Percentiles rank a stretch among this genome's conserved stretches.
These are phyloP conservation scores for Stegana nigrithorax DNA, from an alignment of 2,888 invertebrate species.

Conservation along the genomic window DNA sequence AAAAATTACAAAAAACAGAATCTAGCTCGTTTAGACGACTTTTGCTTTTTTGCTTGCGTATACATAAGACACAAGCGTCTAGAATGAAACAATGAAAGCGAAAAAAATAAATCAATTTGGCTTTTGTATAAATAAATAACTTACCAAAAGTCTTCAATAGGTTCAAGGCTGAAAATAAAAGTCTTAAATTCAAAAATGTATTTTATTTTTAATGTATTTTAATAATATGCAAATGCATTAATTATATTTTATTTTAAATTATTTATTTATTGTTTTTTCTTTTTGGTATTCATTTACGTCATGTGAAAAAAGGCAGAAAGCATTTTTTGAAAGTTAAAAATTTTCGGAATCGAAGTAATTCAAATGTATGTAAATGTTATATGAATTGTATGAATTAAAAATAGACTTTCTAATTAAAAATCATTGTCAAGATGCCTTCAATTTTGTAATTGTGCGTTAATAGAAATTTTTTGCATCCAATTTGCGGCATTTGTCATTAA, in stretches of 20 bases:
- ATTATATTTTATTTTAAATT: background rate
- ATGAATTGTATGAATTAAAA: background rate
- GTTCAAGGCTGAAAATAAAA: constrained; percentile 47
- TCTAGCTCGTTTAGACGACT: no score
- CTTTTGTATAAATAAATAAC: constrained; percentile 44
- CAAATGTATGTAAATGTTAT: background rate
- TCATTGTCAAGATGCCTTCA: background rate
- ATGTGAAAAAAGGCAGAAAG: no score
- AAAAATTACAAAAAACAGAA: no score
- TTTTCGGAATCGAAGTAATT: background rate
- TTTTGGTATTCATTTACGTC: background rate
- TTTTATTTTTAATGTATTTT: background rate
- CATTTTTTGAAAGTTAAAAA: background rate
- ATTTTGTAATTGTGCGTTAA: background rate
- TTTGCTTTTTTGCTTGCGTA: background rate
- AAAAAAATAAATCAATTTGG: constrained; percentile 42
- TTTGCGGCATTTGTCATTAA: constrained; percentile 2
- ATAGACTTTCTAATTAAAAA: background rate
- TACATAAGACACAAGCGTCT: no score
- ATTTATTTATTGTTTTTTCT: background rate
- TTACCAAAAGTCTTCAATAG: constrained; percentile 34
- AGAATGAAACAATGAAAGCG: background rate
- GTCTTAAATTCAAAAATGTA: background rate
- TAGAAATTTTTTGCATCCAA: background rate
- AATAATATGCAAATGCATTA: constrained; percentile 5